Evolutionary conservation across 2,888 invertebrate species (phyloP).

Genomic region (Piscicola geometra): DNA sequence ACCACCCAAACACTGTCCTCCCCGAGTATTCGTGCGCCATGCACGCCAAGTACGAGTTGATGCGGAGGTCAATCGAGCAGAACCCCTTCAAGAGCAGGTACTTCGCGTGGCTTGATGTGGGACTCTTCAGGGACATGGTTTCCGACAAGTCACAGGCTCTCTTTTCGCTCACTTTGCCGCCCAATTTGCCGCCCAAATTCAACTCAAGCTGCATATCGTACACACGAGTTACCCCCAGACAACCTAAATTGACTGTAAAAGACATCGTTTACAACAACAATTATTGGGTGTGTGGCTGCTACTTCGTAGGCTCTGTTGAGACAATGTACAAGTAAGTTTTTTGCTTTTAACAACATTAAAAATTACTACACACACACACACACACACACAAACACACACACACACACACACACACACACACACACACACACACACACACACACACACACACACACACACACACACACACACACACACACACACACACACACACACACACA

Average conservation of each 20-base stretch:
- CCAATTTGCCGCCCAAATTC: slow-evolving; percentile 38
- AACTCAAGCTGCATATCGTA: slow-evolving; percentile 34
- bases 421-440: no score
- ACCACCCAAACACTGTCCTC: slow-evolving; percentile 49
- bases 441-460: no score
- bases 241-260: slow-evolving; percentile 37
- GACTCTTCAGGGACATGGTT: slow-evolving; percentile 46
- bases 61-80: slow-evolving; percentile 45
- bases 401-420: no score
- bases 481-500: no score
- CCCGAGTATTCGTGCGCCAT: slow-evolving; percentile 49
- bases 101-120: slow-evolving; percentile 50
- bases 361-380: no score
- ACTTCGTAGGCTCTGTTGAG: slow-evolving; percentile 45
- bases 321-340: slow-evolving; percentile 45
- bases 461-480: no score
- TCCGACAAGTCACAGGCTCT: background rate
- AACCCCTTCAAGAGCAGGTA: slow-evolving; percentile 47
- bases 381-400: no score
- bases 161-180: slow-evolving; percentile 16
- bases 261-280: slow-evolving; percentile 45
- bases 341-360: no score
- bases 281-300: slow-evolving; percentile 49
- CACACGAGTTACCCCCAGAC: slow-evolving; percentile 27
- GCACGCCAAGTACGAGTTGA: slow-evolving; percentile 51